These are phyloP conservation scores for Bufo gargarizans DNA, from an alignment of 2,113 vertebrate species.

Conservation along the genomic window DNA sequence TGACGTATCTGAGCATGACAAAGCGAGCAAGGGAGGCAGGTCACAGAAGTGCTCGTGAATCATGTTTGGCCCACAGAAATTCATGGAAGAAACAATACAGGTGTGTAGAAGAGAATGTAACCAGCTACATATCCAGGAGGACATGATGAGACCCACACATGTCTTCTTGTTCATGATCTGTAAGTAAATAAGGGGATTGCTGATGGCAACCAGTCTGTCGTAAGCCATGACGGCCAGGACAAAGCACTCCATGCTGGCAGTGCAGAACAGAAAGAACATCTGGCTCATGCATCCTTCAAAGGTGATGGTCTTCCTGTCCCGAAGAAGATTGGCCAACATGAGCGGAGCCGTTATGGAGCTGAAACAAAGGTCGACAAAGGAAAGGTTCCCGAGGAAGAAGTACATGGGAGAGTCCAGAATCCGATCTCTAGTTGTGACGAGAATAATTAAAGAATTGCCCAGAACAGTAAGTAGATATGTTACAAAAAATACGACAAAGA, in stretches of 20 bases:
- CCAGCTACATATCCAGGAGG: background rate
- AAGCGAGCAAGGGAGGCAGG: constrained; percentile 6
- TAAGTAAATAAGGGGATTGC: constrained; percentile 10
- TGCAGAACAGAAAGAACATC: constrained; percentile 28
- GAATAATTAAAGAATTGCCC: constrained; percentile 13
- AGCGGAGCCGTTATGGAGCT: constrained; percentile 44
- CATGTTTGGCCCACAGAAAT: constrained; percentile 16
- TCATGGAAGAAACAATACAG: background rate
- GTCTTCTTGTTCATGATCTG: constrained; percentile 4
- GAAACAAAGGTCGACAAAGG: constrained; percentile 60
- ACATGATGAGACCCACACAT: background rate
- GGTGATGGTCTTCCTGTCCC: background rate
- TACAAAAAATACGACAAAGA: background rate
- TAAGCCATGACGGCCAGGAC: constrained; percentile 31
- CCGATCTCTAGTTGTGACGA: background rate
- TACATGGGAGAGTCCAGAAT: constrained; percentile 48
- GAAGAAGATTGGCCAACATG: constrained; percentile 33
- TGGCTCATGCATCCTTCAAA: constrained; percentile 45
- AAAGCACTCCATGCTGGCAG: constrained; percentile 36
- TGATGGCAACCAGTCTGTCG: constrained; percentile 27
- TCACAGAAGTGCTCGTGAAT: constrained; percentile 34
- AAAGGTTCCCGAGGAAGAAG: constrained; percentile 62
- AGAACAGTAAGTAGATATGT: background rate
- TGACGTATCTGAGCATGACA: background rate
- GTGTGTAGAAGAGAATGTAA: background rate